These are phyloP conservation scores for Polyommatus iphigenia DNA, from an alignment of 2,888 invertebrate species.

Conservation along the genomic window DNA sequence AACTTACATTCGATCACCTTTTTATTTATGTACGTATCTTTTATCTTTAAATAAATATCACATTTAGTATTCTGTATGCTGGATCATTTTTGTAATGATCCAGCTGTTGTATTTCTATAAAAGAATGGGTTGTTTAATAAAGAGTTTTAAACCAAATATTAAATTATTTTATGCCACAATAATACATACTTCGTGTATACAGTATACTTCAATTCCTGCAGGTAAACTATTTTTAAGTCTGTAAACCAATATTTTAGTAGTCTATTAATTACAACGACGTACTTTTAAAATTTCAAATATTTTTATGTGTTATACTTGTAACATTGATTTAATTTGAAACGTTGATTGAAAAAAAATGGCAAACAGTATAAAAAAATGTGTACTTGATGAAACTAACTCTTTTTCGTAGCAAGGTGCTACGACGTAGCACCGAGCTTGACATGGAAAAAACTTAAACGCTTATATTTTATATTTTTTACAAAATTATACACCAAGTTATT, in stretches of 20 bases:
- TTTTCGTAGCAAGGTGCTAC: not conserved
- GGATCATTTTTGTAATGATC: not conserved
- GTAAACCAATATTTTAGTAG: too few species aligned
- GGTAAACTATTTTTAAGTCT: too few species aligned
- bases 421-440: not conserved
- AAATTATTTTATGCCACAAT: too few species aligned
- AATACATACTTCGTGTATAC: too few species aligned
- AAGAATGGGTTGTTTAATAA: not conserved
- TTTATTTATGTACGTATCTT: too few species aligned
- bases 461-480: not conserved
- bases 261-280: too few species aligned
- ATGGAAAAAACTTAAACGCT: not conserved
- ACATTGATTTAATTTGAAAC: not conserved
- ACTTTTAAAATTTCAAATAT: not conserved
- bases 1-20: too few species aligned
- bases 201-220: too few species aligned
- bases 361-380: not conserved
- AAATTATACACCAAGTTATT: not conserved
- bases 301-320: not conserved
- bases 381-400: not conserved
- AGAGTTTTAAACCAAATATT: too few species aligned
- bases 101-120: not conserved
- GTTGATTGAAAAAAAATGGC: not conserved
- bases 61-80: too few species aligned
- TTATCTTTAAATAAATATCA: too few species aligned